Evolutionary conservation across 2,888 invertebrate species (phyloP).

Genomic region (Tolmerus cingulatus): DNA sequence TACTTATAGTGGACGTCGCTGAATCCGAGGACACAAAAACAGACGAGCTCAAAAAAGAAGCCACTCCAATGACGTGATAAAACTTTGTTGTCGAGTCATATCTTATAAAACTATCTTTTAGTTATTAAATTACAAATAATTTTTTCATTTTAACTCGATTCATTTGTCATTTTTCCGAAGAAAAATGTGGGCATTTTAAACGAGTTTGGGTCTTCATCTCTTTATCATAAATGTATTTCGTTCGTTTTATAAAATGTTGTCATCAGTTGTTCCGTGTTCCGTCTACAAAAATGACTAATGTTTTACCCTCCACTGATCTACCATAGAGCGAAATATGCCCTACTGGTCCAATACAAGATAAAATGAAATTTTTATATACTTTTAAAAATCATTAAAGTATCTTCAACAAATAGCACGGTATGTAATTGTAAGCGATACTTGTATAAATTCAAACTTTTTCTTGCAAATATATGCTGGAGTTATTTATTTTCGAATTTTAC

Average conservation of each 20-base stretch:
- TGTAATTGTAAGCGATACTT: not conserved
- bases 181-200: not conserved
- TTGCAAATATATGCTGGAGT: slow-evolving; percentile 15
- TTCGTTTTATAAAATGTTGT: not conserved
- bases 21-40: slow-evolving; percentile 68
- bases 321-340: not conserved
- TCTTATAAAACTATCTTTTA: not conserved
- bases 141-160: not conserved
- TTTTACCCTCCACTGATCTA: not conserved
- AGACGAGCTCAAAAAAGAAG: slow-evolving; percentile 75
- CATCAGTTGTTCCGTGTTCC: not conserved
- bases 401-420: not conserved
- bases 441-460: slow-evolving; percentile 12
- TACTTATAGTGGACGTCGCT: slow-evolving; percentile 65
- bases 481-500: slow-evolving; percentile 15
- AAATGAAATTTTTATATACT: not conserved
- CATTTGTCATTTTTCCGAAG: not conserved
- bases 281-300: not conserved
- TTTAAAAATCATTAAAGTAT: not conserved
- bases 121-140: not conserved
- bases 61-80: slow-evolving; percentile 72
- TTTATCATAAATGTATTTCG: slow-evolving; percentile 2
- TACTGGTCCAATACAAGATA: not conserved
- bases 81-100: not conserved
- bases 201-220: not conserved